phyloP scores from a whole-genome alignment of 2,113 vertebrate genomes.

The Etheostoma cragini region DNA sequence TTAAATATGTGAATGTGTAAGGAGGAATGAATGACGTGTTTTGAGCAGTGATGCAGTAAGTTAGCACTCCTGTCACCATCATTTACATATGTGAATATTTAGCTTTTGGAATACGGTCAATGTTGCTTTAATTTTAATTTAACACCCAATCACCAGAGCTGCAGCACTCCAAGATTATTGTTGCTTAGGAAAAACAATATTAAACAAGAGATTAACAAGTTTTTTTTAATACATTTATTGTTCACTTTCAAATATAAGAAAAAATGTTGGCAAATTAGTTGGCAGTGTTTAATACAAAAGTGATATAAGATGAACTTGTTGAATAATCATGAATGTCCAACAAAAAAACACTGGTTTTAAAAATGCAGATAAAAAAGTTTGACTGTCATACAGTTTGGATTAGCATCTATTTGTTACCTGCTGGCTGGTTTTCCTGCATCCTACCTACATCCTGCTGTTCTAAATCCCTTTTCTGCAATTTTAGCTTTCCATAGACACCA shows the following conservation, averaged over 20 bases:
- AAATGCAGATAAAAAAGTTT: constrained; percentile 20
- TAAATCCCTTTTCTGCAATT: constrained; percentile 55
- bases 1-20: neutral
- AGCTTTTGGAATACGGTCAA: neutral
- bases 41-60: no score
- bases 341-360: constrained; percentile 30
- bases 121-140: neutral
- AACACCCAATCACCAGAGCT: neutral
- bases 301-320: constrained; percentile 36
- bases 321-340: constrained; percentile 31
- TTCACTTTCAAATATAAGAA: constrained; percentile 67
- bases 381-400: constrained; percentile 25
- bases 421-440: constrained; percentile 27
- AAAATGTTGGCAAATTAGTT: constrained; percentile 56
- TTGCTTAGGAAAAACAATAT: constrained; percentile 18
- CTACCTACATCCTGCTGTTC: constrained; percentile 7
- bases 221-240: constrained; percentile 75
- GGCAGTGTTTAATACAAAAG: constrained; percentile 73
- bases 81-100: constrained; percentile 36
- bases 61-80: neutral
- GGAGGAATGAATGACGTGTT: neutral
- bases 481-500: constrained; percentile 46
- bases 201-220: constrained; percentile 7
- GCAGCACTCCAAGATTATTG: neutral
- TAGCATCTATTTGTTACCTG: constrained; percentile 9